Conservation (phyloP, 2,888 invertebrate genomes). For the Gymnoscelis rufifasciata region DNA sequence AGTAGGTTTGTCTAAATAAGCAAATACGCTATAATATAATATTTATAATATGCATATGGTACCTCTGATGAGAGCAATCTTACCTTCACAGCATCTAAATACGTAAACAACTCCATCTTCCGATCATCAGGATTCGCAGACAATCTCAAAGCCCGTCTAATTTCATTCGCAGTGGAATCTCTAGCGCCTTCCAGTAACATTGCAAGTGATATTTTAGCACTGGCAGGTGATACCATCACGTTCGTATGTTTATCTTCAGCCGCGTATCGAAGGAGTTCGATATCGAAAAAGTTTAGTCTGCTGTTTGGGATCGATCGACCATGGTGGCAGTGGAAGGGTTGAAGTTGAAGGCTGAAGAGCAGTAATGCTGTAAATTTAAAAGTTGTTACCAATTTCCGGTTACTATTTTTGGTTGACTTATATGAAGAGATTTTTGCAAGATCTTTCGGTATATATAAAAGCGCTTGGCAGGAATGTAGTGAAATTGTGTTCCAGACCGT, state of each 20-base stretch:
- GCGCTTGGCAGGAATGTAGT: no score
- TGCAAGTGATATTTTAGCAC: slow-evolving; percentile 81
- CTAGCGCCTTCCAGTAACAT: slow-evolving; percentile 82
- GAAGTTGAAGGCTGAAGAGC: slow-evolving; percentile 40
- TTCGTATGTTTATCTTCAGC: slow-evolving; percentile 69
- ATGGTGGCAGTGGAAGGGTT: slow-evolving; percentile 38
- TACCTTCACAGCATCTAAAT: slow-evolving; percentile 53
- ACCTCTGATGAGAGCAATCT: no score
- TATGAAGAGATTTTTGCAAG: no score
- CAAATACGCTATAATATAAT: no score
- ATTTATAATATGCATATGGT: no score
- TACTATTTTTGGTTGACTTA: not conserved
- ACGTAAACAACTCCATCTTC: slow-evolving; percentile 54
- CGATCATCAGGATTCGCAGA: slow-evolving; percentile 53
- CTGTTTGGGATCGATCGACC: slow-evolving; percentile 32
- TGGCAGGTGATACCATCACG: slow-evolving; percentile 83
- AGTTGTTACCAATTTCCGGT: no score
- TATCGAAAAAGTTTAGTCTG: slow-evolving; percentile 77
- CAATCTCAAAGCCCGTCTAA: slow-evolving; percentile 77
- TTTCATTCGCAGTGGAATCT: slow-evolving; percentile 78
- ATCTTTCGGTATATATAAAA: no score
- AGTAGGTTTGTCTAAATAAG: no score
- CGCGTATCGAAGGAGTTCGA: slow-evolving; percentile 71
- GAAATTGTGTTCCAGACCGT: no score
- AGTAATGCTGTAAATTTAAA: slow-evolving; percentile 37